A percentile compares a stretch with the other conserved stretches of the same genome.
Evolutionary conservation across 2,113 vertebrate species (phyloP).

Genomic region (Pituophis catenifer): DNA sequence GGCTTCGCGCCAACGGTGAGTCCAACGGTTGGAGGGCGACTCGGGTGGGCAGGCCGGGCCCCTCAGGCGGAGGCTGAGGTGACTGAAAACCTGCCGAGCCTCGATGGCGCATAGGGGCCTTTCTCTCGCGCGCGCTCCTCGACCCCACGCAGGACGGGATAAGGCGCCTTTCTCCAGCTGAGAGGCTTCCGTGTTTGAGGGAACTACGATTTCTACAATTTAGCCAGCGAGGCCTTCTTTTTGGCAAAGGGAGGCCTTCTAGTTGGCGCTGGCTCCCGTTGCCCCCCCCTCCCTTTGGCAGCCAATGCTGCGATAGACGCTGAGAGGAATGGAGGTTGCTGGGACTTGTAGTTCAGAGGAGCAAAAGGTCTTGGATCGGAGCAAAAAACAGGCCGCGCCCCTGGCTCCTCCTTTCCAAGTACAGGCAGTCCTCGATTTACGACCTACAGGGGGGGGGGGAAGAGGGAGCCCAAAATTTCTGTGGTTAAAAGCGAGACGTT

Average conservation of each 20-base stretch:
- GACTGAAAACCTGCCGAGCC: neutral
- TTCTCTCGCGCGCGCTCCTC: neutral
- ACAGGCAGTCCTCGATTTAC: too few relatives aligned
- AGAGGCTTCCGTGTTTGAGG: neutral
- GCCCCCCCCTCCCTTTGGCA: neutral
- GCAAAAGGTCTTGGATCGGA: neutral
- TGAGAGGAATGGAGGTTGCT: neutral
- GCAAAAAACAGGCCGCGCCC: neutral
- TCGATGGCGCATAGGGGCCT: neutral
- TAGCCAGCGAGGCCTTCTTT: neutral
- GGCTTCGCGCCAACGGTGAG: neutral
- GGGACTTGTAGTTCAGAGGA: neutral
- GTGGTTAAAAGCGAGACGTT: too few relatives aligned
- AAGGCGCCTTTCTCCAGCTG: neutral
- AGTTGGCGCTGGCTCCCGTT: neutral
- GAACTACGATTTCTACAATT: neutral
- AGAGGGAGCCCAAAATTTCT: too few relatives aligned
- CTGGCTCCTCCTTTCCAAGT: neutral
- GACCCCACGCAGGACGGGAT: neutral
- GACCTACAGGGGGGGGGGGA: too few relatives aligned
- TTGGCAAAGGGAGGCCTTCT: neutral
- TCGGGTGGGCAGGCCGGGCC: fast-evolving
- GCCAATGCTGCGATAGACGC: neutral
- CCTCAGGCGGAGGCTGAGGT: neutral
- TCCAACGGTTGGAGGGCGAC: neutral